Conservation (phyloP, 2,113 vertebrate genomes). For the Pagrus major region DNA sequence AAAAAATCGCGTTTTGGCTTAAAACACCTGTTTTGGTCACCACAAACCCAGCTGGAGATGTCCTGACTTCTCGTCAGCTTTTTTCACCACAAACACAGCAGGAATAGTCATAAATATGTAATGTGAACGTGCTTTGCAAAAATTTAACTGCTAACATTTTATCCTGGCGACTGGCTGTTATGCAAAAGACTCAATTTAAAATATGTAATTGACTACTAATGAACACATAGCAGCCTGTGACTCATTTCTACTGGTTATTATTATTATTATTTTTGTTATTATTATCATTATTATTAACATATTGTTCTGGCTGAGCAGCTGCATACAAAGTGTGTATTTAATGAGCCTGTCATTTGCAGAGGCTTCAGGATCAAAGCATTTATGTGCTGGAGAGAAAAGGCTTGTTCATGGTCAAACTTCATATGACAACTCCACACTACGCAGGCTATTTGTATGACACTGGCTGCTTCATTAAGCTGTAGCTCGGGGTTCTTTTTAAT, state of each 20-base stretch:
- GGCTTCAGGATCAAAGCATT: constrained; percentile 52
- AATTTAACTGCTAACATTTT: too few relatives aligned
- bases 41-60: too few relatives aligned
- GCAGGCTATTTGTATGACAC: constrained; percentile 11
- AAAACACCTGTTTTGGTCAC: too few relatives aligned
- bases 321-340: constrained; percentile 27
- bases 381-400: constrained; percentile 8
- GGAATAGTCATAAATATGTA: too few relatives aligned
- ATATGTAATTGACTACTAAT: background rate
- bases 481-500: constrained; percentile 61
- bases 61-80: too few relatives aligned
- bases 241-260: background rate
- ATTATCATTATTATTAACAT: background rate
- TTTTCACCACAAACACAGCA: too few relatives aligned
- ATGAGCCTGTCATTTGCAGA: constrained; percentile 37
- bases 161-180: too few relatives aligned
- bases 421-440: background rate
- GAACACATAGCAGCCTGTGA: background rate
- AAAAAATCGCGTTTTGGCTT: too few relatives aligned
- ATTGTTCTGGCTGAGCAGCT: background rate
- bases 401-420: constrained; percentile 43
- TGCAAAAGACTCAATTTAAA: background rate
- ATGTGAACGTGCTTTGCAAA: too few relatives aligned
- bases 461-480: constrained; percentile 53
- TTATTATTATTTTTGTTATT: background rate